Evolutionary conservation across 2,888 invertebrate genomes (phyloP).

Genomic region (Rhingia campestris): DNA sequence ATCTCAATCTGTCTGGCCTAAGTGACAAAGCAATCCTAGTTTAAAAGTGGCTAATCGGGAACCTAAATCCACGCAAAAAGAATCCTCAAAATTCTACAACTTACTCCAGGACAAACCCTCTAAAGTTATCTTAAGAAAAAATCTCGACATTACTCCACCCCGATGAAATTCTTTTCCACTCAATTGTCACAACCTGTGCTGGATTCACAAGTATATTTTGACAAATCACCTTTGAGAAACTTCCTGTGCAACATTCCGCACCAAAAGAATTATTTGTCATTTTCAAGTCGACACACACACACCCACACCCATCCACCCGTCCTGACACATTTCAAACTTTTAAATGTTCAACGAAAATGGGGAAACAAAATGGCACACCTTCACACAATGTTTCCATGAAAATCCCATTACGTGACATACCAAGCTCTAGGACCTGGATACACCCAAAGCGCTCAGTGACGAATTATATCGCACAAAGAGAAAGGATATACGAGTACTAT

Average conservation of each 20-base stretch:
- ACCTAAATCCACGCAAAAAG: too few species aligned
- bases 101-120: background rate
- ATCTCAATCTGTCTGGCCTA: too few species aligned
- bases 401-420: conserved; percentile 66
- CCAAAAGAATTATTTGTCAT: conserved; percentile 69
- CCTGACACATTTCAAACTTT: conserved; percentile 68
- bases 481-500: conserved; percentile 45
- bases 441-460: conserved; percentile 64
- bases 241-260: conserved; percentile 69
- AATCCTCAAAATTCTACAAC: too few species aligned
- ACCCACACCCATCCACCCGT: conserved; percentile 23
- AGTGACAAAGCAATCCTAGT: too few species aligned
- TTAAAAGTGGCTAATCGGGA: too few species aligned
- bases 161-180: conserved; percentile 8
- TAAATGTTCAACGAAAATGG: conserved; percentile 46
- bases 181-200: conserved; percentile 55
- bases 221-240: conserved; percentile 68
- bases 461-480: conserved; percentile 60
- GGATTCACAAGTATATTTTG: conserved; percentile 6
- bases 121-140: conserved; percentile 20
- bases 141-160: conserved; percentile 19
- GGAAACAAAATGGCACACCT: conserved; percentile 18
- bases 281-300: conserved; percentile 53
- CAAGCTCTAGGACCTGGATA: conserved; percentile 13
- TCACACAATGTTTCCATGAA: conserved; percentile 21